phyloP scores from a whole-genome alignment of 2,113 vertebrate genomes.

The Burhinus bistriatus region DNA sequence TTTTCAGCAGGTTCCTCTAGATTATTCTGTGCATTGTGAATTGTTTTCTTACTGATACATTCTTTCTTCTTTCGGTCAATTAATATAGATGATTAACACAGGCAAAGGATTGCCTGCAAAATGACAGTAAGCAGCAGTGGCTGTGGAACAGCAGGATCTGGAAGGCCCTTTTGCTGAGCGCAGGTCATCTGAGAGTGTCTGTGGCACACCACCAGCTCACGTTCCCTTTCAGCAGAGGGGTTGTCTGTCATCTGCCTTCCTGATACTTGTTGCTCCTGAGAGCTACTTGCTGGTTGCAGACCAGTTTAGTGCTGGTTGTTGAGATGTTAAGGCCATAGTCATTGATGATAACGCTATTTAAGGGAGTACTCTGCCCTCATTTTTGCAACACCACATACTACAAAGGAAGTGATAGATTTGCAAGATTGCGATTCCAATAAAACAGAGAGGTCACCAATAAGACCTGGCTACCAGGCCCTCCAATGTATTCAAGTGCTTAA shows the following conservation, averaged over 20 bases:
- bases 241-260: background rate
- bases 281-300: background rate
- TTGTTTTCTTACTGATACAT: background rate
- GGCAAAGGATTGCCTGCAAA: background rate
- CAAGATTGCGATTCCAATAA: background rate
- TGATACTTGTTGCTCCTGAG: background rate
- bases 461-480: background rate
- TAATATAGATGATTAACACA: background rate
- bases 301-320: background rate
- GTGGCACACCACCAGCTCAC: background rate
- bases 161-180: background rate
- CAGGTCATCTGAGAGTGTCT: rapidly evolving
- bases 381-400: background rate
- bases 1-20: background rate
- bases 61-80: background rate
- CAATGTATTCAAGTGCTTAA: background rate
- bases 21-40: background rate
- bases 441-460: background rate
- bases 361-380: background rate
- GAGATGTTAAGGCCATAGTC: background rate
- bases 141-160: background rate
- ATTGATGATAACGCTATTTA: background rate
- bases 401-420: background rate
- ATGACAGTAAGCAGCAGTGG: background rate
- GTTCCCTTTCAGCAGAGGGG: background rate